phyloP scores from a whole-genome alignment of 2,888 invertebrate genomes.

The Aspidiotus rigidus region DNA sequence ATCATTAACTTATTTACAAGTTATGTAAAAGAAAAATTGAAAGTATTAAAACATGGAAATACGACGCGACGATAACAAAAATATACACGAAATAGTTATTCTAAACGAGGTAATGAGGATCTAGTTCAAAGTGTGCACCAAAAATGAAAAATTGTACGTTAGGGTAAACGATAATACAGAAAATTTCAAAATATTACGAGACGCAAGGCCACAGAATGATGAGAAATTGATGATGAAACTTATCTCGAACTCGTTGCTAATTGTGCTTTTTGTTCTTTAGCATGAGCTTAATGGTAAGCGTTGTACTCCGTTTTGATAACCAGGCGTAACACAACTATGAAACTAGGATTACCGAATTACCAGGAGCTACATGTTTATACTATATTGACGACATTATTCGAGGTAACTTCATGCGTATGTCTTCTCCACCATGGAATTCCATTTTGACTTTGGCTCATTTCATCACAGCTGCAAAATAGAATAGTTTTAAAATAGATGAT shows the following conservation, averaged over 20 bases:
- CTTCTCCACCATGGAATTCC: slow-evolving; percentile 47
- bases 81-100: slow-evolving; percentile 1
- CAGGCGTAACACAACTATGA: no score
- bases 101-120: slow-evolving; percentile 4
- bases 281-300: no score
- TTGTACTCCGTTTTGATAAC: no score
- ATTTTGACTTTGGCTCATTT: slow-evolving; percentile 40
- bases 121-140: neutral
- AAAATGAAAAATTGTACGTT: no score
- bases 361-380: slow-evolving; percentile 1
- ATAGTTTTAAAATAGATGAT: no score
- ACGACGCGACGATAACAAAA: neutral
- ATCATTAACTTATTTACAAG: slow-evolving; percentile 5
- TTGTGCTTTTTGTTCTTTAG: no score
- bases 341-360: no score
- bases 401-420: slow-evolving; percentile 38
- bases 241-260: no score
- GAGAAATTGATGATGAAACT: no score
- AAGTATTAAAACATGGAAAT: slow-evolving; percentile 10
- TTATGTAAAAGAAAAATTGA: neutral
- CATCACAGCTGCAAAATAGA: slow-evolving; percentile 11
- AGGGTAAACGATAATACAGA: no score
- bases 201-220: no score
- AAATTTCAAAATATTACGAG: no score
- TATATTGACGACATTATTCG: slow-evolving; percentile 18